Conservation (phyloP, 2,888 invertebrate species). For the Biston betularia region DNA sequence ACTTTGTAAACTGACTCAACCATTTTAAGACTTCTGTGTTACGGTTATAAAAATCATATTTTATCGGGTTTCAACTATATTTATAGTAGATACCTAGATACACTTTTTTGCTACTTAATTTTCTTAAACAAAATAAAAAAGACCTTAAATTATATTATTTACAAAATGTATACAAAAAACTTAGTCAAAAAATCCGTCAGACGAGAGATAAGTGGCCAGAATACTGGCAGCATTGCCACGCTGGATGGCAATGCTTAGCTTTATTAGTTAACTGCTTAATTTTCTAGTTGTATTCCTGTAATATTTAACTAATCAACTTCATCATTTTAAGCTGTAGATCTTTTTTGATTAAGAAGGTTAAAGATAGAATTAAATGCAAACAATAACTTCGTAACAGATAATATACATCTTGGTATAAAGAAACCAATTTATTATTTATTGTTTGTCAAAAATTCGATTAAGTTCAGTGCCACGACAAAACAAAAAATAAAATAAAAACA, state of each 20-base stretch:
- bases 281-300: too few relatives aligned
- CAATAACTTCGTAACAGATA: slow-evolving; percentile 58
- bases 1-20: slow-evolving; percentile 49
- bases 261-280: too few relatives aligned
- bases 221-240: too few relatives aligned
- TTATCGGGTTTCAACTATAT: not conserved
- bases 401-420: slow-evolving; percentile 55
- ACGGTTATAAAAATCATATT: slow-evolving; percentile 41
- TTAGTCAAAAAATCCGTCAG: too few relatives aligned
- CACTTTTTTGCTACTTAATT: too few relatives aligned
- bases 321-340: not conserved
- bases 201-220: too few relatives aligned
- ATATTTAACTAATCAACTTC: not conserved
- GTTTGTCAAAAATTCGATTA: slow-evolving; percentile 84
- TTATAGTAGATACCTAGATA: not conserved
- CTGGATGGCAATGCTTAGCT: too few relatives aligned
- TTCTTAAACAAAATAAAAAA: too few relatives aligned
- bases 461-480: slow-evolving; percentile 72
- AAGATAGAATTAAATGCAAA: slow-evolving; percentile 49
- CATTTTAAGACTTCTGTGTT: slow-evolving; percentile 65
- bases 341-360: slow-evolving; percentile 27
- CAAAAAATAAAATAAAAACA: slow-evolving; percentile 59
- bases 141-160: too few relatives aligned
- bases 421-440: slow-evolving; percentile 81
- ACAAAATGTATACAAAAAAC: too few relatives aligned